These are phyloP conservation scores for Rhinolophus ferrumequinum DNA, from an alignment of 2,113 vertebrate genomes.

Conservation along the genomic window DNA sequence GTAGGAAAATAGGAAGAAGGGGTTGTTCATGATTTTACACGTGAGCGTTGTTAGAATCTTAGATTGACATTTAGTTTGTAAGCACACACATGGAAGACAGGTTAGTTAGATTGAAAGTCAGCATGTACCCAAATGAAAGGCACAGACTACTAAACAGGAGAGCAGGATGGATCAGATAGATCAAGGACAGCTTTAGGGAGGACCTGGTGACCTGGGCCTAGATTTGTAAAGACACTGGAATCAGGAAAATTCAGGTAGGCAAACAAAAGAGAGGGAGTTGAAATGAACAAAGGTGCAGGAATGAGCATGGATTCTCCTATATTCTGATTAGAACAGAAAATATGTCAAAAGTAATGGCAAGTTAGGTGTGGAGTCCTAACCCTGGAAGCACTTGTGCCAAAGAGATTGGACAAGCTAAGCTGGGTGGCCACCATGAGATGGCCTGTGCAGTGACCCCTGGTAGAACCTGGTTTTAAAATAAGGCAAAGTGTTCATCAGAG, in stretches of 20 bases:
- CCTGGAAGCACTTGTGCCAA: neutral
- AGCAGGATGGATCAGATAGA: neutral
- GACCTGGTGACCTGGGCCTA: neutral
- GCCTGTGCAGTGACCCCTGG: neutral
- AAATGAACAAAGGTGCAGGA: neutral
- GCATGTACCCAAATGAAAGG: neutral
- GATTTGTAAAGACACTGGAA: neutral
- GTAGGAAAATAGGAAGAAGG: neutral
- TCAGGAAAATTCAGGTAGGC: neutral
- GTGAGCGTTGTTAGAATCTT: neutral
- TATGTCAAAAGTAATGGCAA: neutral
- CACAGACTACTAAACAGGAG: neutral
- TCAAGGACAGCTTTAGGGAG: neutral
- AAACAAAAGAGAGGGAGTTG: neutral
- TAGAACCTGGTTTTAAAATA: neutral
- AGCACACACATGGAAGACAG: neutral
- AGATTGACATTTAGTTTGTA: neutral
- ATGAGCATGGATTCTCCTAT: neutral
- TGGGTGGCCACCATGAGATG: no score
- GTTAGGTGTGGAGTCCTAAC: neutral
- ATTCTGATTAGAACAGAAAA: neutral
- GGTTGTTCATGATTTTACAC: neutral
- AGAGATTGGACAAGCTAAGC: neutral
- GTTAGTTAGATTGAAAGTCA: neutral
- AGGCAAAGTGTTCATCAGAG: neutral